Conservation (phyloP, 2,888 invertebrate genomes). For the Zaprionus bogoriensis region DNA sequence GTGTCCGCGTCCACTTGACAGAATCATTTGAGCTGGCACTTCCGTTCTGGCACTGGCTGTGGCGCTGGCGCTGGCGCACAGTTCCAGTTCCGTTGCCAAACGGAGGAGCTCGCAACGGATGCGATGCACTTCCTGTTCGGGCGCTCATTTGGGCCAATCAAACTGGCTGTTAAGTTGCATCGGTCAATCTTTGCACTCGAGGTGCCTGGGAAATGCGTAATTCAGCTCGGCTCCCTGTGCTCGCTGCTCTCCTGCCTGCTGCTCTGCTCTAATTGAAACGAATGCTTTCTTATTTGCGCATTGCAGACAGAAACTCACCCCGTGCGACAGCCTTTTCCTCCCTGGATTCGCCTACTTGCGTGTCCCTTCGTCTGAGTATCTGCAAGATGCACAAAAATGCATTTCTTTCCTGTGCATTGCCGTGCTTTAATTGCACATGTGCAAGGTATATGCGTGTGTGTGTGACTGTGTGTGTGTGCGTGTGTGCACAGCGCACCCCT, state of each 20-base stretch:
- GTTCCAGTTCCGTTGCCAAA: slow-evolving; percentile 75
- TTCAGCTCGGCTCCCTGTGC: too few species aligned
- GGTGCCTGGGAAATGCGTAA: slow-evolving; percentile 65
- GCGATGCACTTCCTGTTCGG: slow-evolving; percentile 65
- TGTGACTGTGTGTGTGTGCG: slow-evolving; percentile 9
- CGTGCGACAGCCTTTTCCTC: too few species aligned
- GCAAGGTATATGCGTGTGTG: slow-evolving; percentile 30
- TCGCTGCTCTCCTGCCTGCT: too few species aligned
- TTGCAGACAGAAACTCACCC: slow-evolving; percentile 47
- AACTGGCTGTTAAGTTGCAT: slow-evolving; percentile 8
- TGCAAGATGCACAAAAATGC: slow-evolving; percentile 76
- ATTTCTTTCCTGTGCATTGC: slow-evolving; percentile 60
- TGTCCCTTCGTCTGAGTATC: slow-evolving; percentile 38
- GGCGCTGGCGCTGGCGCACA: slow-evolving; percentile 11
- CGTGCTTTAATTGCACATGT: too few species aligned
- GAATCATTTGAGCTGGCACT: slow-evolving; percentile 55
- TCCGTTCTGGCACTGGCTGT: too few species aligned
- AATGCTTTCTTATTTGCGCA: slow-evolving; percentile 50
- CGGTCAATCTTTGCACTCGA: slow-evolving; percentile 1
- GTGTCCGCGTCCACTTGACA: slow-evolving; percentile 17
- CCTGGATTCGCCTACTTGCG: too few species aligned
- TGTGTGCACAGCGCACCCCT: slow-evolving; percentile 59
- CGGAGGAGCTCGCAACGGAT: slow-evolving; percentile 61
- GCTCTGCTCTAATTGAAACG: slow-evolving; percentile 38
- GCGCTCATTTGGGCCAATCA: slow-evolving; percentile 73